A percentile compares a stretch with the other conserved stretches of the same genome.
phyloP scores from a whole-genome alignment of 2,113 vertebrate genomes.

The Ia io region DNA sequence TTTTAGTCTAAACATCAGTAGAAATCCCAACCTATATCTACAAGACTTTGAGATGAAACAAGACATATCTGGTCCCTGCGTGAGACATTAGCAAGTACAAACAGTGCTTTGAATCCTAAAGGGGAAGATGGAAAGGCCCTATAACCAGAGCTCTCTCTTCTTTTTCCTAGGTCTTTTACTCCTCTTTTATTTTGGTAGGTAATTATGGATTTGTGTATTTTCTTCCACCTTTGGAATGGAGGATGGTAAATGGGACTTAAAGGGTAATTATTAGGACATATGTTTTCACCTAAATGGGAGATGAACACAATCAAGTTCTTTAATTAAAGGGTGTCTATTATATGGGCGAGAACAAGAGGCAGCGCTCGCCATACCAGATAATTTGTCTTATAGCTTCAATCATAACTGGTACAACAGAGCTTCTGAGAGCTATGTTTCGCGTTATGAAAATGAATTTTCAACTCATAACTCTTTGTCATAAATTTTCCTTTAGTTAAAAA shows the following conservation, averaged over 20 bases:
- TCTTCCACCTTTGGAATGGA: neutral
- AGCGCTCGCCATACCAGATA: neutral
- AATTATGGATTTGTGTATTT: neutral
- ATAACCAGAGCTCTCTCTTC: neutral
- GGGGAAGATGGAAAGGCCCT: neutral
- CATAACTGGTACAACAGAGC: neutral
- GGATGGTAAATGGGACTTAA: neutral
- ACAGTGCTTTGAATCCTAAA: neutral
- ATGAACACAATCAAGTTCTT: neutral
- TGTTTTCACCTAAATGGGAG: neutral
- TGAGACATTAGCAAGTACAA: neutral
- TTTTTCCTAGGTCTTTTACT: neutral
- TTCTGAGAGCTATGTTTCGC: neutral
- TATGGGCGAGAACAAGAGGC: neutral
- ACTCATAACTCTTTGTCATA: neutral
- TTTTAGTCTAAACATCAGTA: neutral
- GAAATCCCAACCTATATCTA: neutral
- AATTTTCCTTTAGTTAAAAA: constrained; percentile 24
- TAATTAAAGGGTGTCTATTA: neutral
- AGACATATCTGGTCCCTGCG: neutral
- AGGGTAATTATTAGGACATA: neutral
- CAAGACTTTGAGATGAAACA: neutral
- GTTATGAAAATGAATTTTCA: neutral
- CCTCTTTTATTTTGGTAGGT: neutral
- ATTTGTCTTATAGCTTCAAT: constrained; percentile 30